Conservation (phyloP, 1,140 invertebrate genomes). For the Euura lappo region DNA sequence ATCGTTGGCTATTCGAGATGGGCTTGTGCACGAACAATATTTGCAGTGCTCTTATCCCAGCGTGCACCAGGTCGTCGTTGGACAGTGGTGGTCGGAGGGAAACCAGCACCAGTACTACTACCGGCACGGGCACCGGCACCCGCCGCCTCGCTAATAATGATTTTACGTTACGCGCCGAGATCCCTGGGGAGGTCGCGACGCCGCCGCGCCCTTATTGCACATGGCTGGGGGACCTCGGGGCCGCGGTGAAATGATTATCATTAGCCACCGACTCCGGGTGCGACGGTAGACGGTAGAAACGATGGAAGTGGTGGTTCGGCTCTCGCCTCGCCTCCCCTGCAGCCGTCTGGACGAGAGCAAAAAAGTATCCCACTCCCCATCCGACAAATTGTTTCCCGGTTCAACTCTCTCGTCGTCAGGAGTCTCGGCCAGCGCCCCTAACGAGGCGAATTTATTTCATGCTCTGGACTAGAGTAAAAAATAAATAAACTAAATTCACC, state of each 20-base stretch:
- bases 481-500: neutral
- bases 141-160: constrained; percentile 59
- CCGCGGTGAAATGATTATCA: constrained; percentile 52
- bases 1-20: constrained; percentile 27
- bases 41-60: constrained; percentile 58
- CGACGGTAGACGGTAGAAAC: constrained; percentile 24
- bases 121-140: constrained; percentile 45
- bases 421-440: too few species aligned
- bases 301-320: neutral
- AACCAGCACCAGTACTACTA: neutral
- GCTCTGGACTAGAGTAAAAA: neutral
- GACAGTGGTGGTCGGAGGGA: constrained; percentile 16
- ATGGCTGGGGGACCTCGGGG: constrained; percentile 46
- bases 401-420: too few species aligned
- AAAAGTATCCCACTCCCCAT: too few species aligned
- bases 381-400: too few species aligned
- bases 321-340: neutral
- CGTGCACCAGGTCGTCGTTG: constrained; percentile 16
- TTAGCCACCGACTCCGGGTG: constrained; percentile 45
- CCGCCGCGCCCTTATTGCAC: constrained; percentile 61
- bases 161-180: constrained; percentile 58
- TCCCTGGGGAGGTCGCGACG: constrained; percentile 54
- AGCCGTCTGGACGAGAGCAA: too few species aligned
- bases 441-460: too few species aligned
- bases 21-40: constrained; percentile 55